phyloP scores from a whole-genome alignment of 2,113 vertebrate species.

The Platycercus adscitus region DNA sequence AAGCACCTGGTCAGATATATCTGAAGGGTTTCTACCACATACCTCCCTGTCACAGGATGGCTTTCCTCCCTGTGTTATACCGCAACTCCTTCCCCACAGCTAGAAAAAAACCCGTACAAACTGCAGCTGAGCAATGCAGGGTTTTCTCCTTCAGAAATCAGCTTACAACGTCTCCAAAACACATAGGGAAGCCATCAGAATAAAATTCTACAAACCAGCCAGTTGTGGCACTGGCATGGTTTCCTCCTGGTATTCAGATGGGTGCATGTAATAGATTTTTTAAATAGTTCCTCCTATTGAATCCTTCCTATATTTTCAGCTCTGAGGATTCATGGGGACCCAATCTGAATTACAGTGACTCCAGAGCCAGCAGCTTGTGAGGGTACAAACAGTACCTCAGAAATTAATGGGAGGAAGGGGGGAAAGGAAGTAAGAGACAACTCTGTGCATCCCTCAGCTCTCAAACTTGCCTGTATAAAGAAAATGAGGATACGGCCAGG shows the following conservation, averaged over 20 bases:
- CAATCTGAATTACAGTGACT: not conserved
- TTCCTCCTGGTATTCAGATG: not conserved
- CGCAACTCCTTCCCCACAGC: not conserved
- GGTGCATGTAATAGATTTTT: not conserved
- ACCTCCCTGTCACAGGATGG: not conserved
- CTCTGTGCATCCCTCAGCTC: not conserved
- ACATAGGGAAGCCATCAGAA: not conserved
- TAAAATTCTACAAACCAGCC: conserved; percentile 8
- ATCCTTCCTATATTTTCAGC: not conserved
- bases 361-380: not conserved
- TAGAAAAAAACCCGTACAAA: not conserved
- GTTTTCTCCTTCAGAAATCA: not conserved
- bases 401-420: not conserved
- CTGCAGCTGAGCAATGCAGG: not conserved
- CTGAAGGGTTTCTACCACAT: not conserved
- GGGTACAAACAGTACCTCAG: not conserved
- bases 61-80: not conserved
- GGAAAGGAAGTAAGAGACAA: not conserved
- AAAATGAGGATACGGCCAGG: not conserved
- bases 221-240: not conserved
- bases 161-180: not conserved
- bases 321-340: not conserved
- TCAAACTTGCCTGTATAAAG: not conserved
- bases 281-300: not conserved
- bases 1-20: not conserved